Conservation (phyloP, 1,140 invertebrate species). For the Vollenhovia emeryi region DNA sequence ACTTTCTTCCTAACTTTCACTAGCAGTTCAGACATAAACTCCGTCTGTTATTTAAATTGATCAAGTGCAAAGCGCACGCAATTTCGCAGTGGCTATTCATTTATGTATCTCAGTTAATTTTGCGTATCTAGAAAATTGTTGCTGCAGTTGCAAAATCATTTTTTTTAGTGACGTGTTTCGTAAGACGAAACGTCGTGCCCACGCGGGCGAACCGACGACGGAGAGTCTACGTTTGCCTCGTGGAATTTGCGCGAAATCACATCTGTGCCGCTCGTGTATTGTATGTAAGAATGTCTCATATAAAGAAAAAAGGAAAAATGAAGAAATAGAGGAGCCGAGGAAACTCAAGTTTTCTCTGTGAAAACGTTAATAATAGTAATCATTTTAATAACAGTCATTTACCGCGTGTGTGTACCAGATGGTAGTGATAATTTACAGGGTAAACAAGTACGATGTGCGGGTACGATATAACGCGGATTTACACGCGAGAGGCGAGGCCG, state of each 20-base stretch:
- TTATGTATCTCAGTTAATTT: no score
- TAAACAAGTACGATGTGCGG: background rate
- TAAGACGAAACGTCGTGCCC: background rate
- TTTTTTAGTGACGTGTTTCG: no score
- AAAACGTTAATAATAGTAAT: background rate
- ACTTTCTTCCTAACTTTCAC: no score
- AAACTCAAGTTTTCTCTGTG: background rate
- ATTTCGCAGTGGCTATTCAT: no score
- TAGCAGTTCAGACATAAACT: no score
- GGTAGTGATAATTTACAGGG: background rate
- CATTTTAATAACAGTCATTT: conserved; percentile 2
- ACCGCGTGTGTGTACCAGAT: background rate
- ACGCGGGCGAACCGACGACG: background rate
- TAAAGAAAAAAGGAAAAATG: no score
- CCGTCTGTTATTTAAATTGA: no score
- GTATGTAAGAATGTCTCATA: background rate
- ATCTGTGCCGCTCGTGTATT: background rate
- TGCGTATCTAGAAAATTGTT: no score
- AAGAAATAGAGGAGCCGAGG: no score
- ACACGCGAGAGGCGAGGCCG: background rate
- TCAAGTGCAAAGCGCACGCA: no score
- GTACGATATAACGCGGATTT: background rate
- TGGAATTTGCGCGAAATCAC: background rate
- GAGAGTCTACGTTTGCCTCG: background rate
- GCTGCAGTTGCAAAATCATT: no score